Percentiles rank a stretch among this genome's conserved stretches.
Conservation (phyloP, 2,888 invertebrate species). For the Hyles lineata region DNA sequence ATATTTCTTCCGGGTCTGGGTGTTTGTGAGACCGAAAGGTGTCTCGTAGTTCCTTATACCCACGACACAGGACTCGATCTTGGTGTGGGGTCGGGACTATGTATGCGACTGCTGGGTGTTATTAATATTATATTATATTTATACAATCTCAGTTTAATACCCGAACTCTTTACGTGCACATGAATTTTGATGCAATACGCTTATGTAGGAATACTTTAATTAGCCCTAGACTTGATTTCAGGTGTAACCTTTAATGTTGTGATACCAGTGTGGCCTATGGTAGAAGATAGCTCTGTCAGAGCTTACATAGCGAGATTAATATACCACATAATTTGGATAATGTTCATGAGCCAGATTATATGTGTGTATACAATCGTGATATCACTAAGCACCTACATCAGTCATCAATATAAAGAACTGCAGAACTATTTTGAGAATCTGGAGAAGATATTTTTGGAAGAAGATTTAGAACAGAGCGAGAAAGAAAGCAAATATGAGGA, state of each 20-base stretch:
- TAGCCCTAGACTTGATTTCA: conserved; percentile 33
- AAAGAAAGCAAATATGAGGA: conserved; percentile 54
- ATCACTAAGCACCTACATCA: conserved; percentile 49
- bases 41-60: too few species aligned
- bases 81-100: too few species aligned
- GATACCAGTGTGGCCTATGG: conserved; percentile 60
- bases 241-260: conserved; percentile 53
- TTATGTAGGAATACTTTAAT: too few species aligned
- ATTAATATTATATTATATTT: too few species aligned
- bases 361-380: conserved; percentile 51
- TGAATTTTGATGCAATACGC: too few species aligned
- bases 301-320: conserved; percentile 47
- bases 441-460: conserved; percentile 39
- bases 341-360: conserved; percentile 46
- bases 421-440: conserved; percentile 47
- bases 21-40: too few species aligned
- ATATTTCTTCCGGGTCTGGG: too few species aligned
- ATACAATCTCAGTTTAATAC: too few species aligned
- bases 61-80: too few species aligned
- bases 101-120: too few species aligned
- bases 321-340: conserved; percentile 55
- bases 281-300: conserved; percentile 42
- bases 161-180: too few species aligned
- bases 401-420: conserved; percentile 50
- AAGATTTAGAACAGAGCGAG: conserved; percentile 41